Conservation (phyloP, 1,140 invertebrate genomes). For the Musca domestica region DNA sequence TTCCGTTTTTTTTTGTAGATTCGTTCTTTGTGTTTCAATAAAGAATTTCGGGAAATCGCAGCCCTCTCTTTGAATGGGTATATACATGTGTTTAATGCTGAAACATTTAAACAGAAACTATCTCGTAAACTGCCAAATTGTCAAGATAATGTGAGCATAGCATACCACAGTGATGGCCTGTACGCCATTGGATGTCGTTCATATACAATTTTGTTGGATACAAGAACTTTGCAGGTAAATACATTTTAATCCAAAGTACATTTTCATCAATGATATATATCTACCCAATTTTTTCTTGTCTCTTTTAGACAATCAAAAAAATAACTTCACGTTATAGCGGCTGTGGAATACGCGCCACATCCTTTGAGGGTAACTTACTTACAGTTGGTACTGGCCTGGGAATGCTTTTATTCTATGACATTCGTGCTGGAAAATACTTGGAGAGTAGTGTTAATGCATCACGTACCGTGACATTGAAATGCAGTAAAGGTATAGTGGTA, state of each 20-base stretch:
- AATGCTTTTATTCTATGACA: slow-evolving; percentile 90
- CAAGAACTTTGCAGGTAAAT: slow-evolving; percentile 73
- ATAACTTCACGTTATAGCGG: slow-evolving; percentile 75
- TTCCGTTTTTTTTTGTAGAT: slow-evolving; percentile 59
- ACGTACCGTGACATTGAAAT: slow-evolving; percentile 82
- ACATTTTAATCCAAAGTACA: background rate
- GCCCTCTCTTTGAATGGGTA: slow-evolving; percentile 90
- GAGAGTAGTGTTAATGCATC: slow-evolving; percentile 86
- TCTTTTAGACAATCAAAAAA: slow-evolving; percentile 60
- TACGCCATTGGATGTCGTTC: slow-evolving; percentile 94
- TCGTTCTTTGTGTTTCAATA: slow-evolving; percentile 84
- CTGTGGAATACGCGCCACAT: slow-evolving; percentile 84
- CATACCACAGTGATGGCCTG: slow-evolving; percentile 74
- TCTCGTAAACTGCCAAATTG: slow-evolving; percentile 83
- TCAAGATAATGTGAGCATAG: slow-evolving; percentile 91
- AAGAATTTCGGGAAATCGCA: slow-evolving; percentile 81
- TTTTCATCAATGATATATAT: background rate
- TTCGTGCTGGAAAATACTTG: slow-evolving; percentile 85
- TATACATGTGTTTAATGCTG: slow-evolving; percentile 90
- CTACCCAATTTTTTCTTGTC: too few relatives aligned
- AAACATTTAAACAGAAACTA: slow-evolving; percentile 80
- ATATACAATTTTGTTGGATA: slow-evolving; percentile 86
- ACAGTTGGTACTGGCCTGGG: slow-evolving; percentile 92
- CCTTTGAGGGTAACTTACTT: slow-evolving; percentile 84
- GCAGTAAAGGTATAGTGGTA: slow-evolving; percentile 88